Base-by-base conservation (phyloP, 2,113 vertebrate genomes). In the Sigmodon hispidus region DNA sequence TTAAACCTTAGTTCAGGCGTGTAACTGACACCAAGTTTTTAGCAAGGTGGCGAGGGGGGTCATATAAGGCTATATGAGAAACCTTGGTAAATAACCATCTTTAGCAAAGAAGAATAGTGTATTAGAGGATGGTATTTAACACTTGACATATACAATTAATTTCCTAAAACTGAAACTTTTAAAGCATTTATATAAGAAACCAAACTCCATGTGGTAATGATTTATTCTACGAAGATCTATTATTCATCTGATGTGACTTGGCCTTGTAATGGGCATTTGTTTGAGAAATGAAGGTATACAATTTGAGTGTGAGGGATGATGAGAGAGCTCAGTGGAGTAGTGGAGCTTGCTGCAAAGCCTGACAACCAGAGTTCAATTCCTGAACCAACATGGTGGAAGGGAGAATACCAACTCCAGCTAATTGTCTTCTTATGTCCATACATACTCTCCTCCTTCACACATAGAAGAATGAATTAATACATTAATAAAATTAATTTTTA, bases 1-100 rank as follows among this genome's bases (percentile, higher is more conserved):
- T 67, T 52, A 90, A 93, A 94, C 40, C 4, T 21, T 36, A 87
- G 48, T 7, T 13, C 75, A 50, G 13, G 31, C 65, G 10, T 59
- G 22, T 5, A 45, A 79, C 67, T 59, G 7, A 73, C 26, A 69
- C 31, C 29, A 34, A 43, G 13, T 48, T 80, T 13, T 75, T 26
- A 86, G 34, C 5, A 24, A 57, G 3, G 10, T n/a, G n/a, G n/a
- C n/a, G 1, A 5, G 7, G 5, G 17, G 1, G 36, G 11, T 2
- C 50, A 36, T 7, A 12, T 4, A 77, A 7, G 1, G 29, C 26
- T 3, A 8, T 26, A 5, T 1, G 40, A 73, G 16, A 84, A 85
- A 83, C 22, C 61, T 26, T 10, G 7, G 7, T 19, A 1, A 5
- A 1, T 12, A 43, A 52, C 29, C 48, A 19, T 80, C 57, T 90